Conservation (phyloP, 2,888 invertebrate genomes). For the Creontiades dilutus region DNA sequence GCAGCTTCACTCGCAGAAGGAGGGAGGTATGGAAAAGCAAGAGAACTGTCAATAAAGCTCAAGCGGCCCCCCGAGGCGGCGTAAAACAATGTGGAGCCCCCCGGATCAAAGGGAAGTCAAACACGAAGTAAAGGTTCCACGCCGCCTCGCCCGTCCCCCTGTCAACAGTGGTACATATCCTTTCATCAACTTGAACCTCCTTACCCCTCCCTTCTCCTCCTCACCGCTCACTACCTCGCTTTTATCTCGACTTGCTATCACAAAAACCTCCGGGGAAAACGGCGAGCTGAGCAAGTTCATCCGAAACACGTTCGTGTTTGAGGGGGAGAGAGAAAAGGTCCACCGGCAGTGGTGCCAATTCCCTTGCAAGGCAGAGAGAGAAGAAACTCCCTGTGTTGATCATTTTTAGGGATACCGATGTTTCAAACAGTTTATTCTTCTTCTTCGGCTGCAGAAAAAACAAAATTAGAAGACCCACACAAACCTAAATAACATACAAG, state of each 20-base stretch:
- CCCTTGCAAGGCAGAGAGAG: too few relatives aligned
- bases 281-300: not conserved
- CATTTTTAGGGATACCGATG: too few relatives aligned
- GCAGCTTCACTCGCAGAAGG: not conserved
- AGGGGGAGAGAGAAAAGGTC: too few relatives aligned
- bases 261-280: not conserved
- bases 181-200: slow-evolving; percentile 58
- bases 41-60: slow-evolving; percentile 64
- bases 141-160: slow-evolving; percentile 32
- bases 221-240: not conserved
- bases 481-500: too few relatives aligned
- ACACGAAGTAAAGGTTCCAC: slow-evolving; percentile 24
- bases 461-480: too few relatives aligned
- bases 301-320: not conserved
- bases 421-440: too few relatives aligned
- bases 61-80: slow-evolving; percentile 45
- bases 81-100: slow-evolving; percentile 61
- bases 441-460: too few relatives aligned
- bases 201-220: not conserved
- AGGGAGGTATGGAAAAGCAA: slow-evolving; percentile 34
- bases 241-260: slow-evolving; percentile 36
- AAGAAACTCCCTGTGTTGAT: too few relatives aligned
- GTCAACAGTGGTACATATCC: slow-evolving; percentile 70
- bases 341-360: too few relatives aligned
- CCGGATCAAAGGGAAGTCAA: slow-evolving; percentile 53